These are phyloP conservation scores for Liasis olivaceus DNA, from an alignment of 2,797 vertebrate species.

Conservation along the genomic window DNA sequence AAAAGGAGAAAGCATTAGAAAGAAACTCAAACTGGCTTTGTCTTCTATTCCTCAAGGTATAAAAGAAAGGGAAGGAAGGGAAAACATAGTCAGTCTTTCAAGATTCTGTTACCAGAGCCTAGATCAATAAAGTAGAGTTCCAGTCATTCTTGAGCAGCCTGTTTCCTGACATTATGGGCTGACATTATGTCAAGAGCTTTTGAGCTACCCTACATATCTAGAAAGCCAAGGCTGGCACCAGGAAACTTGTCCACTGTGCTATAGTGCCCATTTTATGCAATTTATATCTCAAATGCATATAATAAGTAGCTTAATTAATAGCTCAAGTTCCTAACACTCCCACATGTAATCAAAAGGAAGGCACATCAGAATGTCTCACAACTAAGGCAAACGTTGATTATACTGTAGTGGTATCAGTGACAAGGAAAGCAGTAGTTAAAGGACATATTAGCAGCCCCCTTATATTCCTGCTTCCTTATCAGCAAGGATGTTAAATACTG, in stretches of 20 bases:
- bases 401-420: neutral
- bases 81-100: neutral
- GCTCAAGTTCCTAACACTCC: neutral
- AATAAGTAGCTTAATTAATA: neutral
- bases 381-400: neutral
- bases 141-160: neutral
- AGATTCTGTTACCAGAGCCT: neutral
- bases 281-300: neutral
- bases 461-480: neutral
- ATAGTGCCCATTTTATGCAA: neutral
- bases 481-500: neutral
- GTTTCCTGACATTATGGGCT: neutral
- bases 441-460: neutral
- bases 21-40: neutral
- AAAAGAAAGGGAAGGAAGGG: neutral
- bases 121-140: neutral
- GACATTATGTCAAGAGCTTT: neutral
- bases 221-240: neutral
- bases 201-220: neutral
- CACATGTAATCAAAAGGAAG: neutral
- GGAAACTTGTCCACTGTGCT: neutral
- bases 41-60: neutral
- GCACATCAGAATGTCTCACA: neutral
- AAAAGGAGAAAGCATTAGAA: neutral
- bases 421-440: neutral